Conservation (phyloP, 2,888 invertebrate species). For the Endotricha flammealis region DNA sequence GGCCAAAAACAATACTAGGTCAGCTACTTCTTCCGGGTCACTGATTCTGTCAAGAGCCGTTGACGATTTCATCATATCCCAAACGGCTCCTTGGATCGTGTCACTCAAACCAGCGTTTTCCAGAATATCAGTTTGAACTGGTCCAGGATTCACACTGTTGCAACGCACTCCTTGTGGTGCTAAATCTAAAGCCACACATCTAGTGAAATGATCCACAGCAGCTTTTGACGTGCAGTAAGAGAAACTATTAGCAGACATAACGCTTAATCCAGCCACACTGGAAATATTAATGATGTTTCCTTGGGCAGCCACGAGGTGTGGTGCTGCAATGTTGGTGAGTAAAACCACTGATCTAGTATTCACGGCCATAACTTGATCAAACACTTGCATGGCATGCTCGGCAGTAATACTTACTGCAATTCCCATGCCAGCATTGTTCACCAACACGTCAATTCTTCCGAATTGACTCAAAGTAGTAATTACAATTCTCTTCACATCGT, state of each 20-base stretch:
- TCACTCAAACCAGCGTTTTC: conserved; percentile 17
- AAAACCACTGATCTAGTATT: conserved; percentile 33
- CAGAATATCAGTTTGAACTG: conserved; percentile 79
- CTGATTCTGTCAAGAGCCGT: conserved; percentile 90
- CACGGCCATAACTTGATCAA: conserved; percentile 28
- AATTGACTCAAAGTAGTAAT: conserved; percentile 24
- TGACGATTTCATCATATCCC: conserved; percentile 83
- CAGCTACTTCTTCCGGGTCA: conserved; percentile 85
- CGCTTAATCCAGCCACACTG: conserved; percentile 17
- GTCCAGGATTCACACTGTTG: conserved; percentile 91
- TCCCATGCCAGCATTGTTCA: conserved; percentile 34
- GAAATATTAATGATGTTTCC: conserved; percentile 30
- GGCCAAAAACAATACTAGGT: conserved; percentile 88
- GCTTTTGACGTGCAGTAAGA: conserved; percentile 28
- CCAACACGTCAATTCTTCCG: conserved; percentile 32
- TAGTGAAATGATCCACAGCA: conserved; percentile 91
- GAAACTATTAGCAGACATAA: conserved; percentile 13
- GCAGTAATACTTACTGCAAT: conserved; percentile 21
- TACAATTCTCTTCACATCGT: conserved; percentile 24
- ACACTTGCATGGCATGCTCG: conserved; percentile 26
- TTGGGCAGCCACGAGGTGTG: conserved; percentile 22
- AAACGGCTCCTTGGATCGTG: conserved; percentile 37
- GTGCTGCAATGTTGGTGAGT: conserved; percentile 27
- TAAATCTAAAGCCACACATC: conserved; percentile 87
- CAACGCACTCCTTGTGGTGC: conserved; percentile 83